These are phyloP conservation scores for Patella caerulea DNA, from an alignment of 2,888 invertebrate species.

Conservation along the genomic window DNA sequence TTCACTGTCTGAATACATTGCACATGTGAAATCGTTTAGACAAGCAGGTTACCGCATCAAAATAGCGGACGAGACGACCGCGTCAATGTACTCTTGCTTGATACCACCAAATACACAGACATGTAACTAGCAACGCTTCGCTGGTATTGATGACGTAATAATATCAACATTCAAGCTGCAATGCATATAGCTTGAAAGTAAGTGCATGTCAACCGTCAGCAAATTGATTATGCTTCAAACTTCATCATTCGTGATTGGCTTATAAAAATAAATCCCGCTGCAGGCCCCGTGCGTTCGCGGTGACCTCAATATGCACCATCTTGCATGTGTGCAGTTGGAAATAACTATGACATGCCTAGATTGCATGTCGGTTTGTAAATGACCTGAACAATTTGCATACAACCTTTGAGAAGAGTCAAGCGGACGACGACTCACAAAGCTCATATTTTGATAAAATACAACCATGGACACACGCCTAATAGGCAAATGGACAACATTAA, in stretches of 20 bases:
- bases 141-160: constrained; percentile 1
- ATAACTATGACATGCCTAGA: constrained; percentile 3
- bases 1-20: not conserved
- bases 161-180: not conserved
- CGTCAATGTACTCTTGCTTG: not conserved
- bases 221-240: not conserved
- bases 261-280: not conserved
- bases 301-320: constrained; percentile 1
- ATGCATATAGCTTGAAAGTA: not conserved
- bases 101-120: not conserved
- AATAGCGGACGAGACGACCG: constrained; percentile 1
- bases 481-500: not conserved
- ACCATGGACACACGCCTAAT: constrained; percentile 7
- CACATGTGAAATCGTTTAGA: not conserved
- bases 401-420: constrained; percentile 8
- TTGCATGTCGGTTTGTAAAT: constrained; percentile 4
- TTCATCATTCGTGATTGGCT: not conserved
- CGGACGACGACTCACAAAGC: constrained; percentile 5
- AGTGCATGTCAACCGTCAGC: not conserved
- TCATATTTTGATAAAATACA: constrained; percentile 9
- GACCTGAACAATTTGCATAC: constrained; percentile 11
- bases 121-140: not conserved
- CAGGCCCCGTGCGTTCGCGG: constrained; percentile 1
- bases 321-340: constrained; percentile 11
- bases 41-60: not conserved